phyloP scores from a whole-genome alignment of 2,113 vertebrate species.

The Microtus montanus region DNA sequence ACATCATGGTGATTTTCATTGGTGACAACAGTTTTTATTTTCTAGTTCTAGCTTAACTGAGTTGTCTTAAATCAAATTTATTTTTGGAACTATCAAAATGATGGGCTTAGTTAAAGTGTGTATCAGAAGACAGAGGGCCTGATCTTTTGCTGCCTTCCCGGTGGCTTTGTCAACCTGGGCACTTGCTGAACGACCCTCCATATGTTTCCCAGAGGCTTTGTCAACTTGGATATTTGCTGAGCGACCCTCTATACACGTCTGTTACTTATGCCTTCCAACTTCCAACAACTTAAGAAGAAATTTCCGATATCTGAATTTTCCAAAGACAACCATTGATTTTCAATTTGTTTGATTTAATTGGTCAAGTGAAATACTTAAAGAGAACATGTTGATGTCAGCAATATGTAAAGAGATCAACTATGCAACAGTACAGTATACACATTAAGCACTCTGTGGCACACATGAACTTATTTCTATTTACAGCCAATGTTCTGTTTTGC shows the following conservation, averaged over 20 bases:
- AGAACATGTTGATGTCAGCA: neutral
- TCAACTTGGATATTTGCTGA: neutral
- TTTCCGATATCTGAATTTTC: neutral
- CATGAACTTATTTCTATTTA: neutral
- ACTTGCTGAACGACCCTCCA: neutral
- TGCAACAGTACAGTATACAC: neutral
- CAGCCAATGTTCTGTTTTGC: neutral
- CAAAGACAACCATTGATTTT: neutral
- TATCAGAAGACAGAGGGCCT: neutral
- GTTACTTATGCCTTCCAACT: neutral
- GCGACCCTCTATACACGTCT: neutral
- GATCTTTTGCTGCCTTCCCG: neutral
- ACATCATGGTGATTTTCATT: neutral
- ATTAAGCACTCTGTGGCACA: neutral
- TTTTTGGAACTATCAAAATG: neutral
- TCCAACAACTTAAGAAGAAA: conserved; percentile 5
- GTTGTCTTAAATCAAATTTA: neutral
- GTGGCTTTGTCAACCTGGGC: neutral
- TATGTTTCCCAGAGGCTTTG: neutral
- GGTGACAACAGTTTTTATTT: neutral
- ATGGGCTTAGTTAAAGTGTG: neutral
- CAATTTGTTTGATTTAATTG: conserved; percentile 23
- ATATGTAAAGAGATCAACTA: conserved; percentile 22
- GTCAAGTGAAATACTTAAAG: neutral
- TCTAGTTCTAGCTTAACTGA: neutral